Evolutionary conservation across 2,888 invertebrate genomes (phyloP).

Genomic region (Ophioninae sp.): DNA sequence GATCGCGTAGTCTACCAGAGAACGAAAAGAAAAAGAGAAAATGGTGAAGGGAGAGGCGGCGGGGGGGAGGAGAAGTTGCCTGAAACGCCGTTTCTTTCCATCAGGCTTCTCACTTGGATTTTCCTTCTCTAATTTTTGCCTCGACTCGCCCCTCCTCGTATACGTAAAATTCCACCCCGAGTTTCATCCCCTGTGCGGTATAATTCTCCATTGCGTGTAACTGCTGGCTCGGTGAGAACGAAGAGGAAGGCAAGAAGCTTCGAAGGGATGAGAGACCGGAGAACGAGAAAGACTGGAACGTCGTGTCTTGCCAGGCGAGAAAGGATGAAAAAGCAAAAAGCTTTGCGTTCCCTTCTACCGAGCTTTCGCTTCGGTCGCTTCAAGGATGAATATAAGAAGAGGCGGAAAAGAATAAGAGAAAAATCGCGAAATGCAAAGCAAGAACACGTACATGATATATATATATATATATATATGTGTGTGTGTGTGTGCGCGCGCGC

Average conservation of each 20-base stretch:
- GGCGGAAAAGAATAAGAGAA: conserved; percentile 15
- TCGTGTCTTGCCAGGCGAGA: conserved; percentile 53
- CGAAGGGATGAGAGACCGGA: conserved; percentile 45
- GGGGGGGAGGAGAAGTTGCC: conserved; percentile 9
- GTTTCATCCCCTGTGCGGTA: conserved; percentile 5
- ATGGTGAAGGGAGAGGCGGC: no score
- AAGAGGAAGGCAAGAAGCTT: neutral
- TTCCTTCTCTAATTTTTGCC: neutral
- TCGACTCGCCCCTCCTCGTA: conserved; percentile 5
- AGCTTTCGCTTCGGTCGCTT: conserved; percentile 17
- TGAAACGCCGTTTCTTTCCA: conserved; percentile 4
- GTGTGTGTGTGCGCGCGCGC: no score
- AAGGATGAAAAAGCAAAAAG: conserved; percentile 42
- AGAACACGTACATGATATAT: conserved; percentile 29
- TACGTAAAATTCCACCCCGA: conserved; percentile 39
- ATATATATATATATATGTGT: neutral
- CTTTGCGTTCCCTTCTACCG: conserved; percentile 36
- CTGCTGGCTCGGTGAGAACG: conserved; percentile 6
- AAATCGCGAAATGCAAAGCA: conserved; percentile 27
- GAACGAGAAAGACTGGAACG: conserved; percentile 51
- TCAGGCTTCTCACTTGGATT: neutral
- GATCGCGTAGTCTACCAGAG: neutral
- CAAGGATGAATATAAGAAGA: conserved; percentile 14
- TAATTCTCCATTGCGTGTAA: conserved; percentile 46
- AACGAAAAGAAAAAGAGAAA: neutral